phyloP scores from a whole-genome alignment of 35 echinoderm and acorn worm genomes.

The Strongylocentrotus purpuratus region DNA sequence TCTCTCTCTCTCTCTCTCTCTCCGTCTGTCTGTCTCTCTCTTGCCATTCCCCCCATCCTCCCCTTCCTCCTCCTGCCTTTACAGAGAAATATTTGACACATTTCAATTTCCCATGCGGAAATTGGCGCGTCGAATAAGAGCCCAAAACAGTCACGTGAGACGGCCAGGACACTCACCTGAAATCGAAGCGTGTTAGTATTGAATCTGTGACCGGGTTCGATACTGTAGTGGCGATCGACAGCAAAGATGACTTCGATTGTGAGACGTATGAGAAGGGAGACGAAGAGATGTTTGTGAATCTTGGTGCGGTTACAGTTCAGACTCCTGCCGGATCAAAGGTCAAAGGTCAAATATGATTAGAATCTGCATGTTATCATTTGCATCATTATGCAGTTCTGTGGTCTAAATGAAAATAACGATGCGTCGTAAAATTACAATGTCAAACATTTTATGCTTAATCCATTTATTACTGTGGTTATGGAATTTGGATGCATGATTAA shows the following conservation, averaged over 20 bases:
- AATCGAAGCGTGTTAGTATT: constrained; percentile 50
- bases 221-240: constrained; percentile 52
- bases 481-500: no score
- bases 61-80: neutral
- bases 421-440: no score
- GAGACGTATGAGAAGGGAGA: constrained; percentile 67
- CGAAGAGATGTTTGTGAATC: constrained; percentile 89
- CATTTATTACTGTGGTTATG: no score
- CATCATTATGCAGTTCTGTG: no score
- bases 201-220: neutral
- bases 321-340: constrained; percentile 48
- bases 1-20: no score
- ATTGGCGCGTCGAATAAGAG: neutral
- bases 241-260: constrained; percentile 70
- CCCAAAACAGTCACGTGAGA: neutral
- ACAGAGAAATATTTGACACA: neutral
- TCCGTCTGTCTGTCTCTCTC: no score
- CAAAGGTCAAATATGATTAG: neutral
- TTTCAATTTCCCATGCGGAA: constrained; percentile 39
- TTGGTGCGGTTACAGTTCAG: constrained; percentile 80
- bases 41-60: neutral
- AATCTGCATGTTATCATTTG: neutral
- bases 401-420: no score
- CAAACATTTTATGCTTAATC: no score
- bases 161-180: constrained; percentile 27